These are phyloP conservation scores for Hanleya hanleyi DNA, from an alignment of 2,888 invertebrate species.

Conservation along the genomic window DNA sequence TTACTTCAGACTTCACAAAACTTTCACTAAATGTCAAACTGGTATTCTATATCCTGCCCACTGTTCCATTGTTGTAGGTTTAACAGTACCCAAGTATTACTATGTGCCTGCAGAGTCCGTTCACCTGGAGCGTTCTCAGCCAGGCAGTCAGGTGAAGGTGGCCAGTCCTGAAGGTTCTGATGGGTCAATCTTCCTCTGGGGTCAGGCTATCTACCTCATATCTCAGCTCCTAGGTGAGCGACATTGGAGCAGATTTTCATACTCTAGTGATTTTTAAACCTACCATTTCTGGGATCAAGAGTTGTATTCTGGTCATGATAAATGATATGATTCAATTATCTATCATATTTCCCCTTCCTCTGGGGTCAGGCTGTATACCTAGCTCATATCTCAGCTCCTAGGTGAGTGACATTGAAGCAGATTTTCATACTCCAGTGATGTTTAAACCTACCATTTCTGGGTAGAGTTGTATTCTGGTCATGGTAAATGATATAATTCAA, in stretches of 20 bases:
- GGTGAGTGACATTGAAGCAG: too few relatives aligned
- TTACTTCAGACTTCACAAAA: background rate
- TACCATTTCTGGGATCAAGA: too few relatives aligned
- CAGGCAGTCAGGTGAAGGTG: constrained; percentile 80
- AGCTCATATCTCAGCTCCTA: constrained; percentile 92
- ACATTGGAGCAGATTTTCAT: too few relatives aligned
- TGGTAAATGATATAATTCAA: too few relatives aligned
- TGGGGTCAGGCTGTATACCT: constrained; percentile 99
- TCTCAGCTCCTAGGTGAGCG: constrained; percentile 84
- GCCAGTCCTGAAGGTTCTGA: constrained; percentile 77
- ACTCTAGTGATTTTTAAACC: too few relatives aligned
- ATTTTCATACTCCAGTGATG: too few relatives aligned
- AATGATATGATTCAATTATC: too few relatives aligned
- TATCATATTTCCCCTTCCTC: too few relatives aligned
- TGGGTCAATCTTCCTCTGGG: constrained; percentile 87
- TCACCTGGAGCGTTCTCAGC: constrained; percentile 82
- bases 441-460: too few relatives aligned
- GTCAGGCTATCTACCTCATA: constrained; percentile 95
- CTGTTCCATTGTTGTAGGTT: constrained; percentile 81
- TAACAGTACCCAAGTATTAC: constrained; percentile 95
- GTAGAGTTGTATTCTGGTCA: too few relatives aligned
- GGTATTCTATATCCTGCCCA: constrained; percentile 5
- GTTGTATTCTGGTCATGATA: too few relatives aligned
- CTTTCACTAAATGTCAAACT: background rate
- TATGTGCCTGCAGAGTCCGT: constrained; percentile 85